Evolutionary conservation across 1,140 invertebrate species (phyloP).

Genomic region (Drosophila obscura): DNA sequence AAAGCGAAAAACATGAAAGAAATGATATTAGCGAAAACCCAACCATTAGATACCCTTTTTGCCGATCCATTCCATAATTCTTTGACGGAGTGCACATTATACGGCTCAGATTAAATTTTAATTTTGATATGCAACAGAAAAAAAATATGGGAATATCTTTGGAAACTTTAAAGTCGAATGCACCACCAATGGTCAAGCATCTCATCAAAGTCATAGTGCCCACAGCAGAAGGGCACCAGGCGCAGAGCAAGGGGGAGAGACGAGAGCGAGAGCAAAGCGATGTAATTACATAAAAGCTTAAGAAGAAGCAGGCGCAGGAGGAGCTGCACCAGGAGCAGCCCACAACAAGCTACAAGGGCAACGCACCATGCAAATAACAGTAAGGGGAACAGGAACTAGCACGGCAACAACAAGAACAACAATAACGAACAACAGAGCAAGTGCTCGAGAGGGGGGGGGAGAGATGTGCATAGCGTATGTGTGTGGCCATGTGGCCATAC

Average conservation of each 20-base stretch:
- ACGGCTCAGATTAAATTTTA: too few relatives aligned
- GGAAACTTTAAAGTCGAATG: too few relatives aligned
- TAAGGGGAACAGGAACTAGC: constrained; percentile 7
- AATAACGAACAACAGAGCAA: constrained; percentile 26
- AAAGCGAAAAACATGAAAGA: constrained; percentile 10
- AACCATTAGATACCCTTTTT: too few relatives aligned
- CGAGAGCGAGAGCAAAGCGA: constrained; percentile 15
- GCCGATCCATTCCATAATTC: too few relatives aligned
- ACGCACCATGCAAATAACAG: constrained; percentile 52
- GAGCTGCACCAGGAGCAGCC: not conserved
- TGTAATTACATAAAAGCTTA: constrained; percentile 72
- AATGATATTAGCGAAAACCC: not conserved
- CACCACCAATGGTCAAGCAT: too few relatives aligned
- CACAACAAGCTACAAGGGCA: constrained; percentile 33
- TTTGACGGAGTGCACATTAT: too few relatives aligned
- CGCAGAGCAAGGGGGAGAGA: not conserved
- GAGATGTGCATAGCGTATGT: constrained; percentile 1
- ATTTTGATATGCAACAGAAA: too few relatives aligned
- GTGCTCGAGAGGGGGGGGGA: not conserved
- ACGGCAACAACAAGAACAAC: not conserved
- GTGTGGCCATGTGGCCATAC: not conserved
- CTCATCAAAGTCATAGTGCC: too few relatives aligned
- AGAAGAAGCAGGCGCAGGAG: too few relatives aligned
- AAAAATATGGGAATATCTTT: too few relatives aligned
- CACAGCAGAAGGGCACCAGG: not conserved